Base-by-base conservation (phyloP, 2,113 vertebrate species). In the Rhegmatorhina hoffmannsi region DNA sequence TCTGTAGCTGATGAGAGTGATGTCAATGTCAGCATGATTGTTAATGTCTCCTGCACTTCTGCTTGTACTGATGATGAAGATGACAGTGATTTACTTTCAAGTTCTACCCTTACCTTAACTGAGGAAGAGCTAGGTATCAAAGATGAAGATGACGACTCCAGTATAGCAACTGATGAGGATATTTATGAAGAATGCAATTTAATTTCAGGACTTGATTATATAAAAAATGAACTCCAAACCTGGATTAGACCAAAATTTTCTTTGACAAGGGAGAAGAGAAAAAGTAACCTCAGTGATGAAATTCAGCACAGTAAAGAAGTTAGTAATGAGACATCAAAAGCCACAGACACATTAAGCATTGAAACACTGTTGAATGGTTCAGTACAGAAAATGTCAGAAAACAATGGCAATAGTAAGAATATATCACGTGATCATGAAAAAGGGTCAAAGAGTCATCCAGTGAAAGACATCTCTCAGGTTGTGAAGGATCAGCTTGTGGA, bases 51-150 rank as follows among this genome's bases (percentile, higher is more conserved):
- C 28, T 99, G 99, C 81, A 99, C 98, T 31, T 99, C 99, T 59
- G 99, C 99, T 28, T 99, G 99, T 89, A 99, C 99, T 8, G 99
- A 99, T 69, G 99, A 99, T 66, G 99, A 99, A 97, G 99, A 99
- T 49, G 99, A 99, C 92, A 99, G 99, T 68, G 99, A 99, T 96
- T 98, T 99, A 62, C 98, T 99, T 81, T 99, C 99, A 47, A 99
- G 99, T 96, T 99, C 99, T 66, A 99, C 99, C 2, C 98, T 99
- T 79, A 99, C 99, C 10, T 98, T 99, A 94, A 99, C 99, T 3
- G 99, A 99, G 97, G 99, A 99, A 97, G 99, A 99, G 93, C 97
- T 99, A 1, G 98, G 99, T 53, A 96, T 99, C 70, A 98, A 98
- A 95, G 99, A 99, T 47, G 98, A 98, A 83, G 98, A 98, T 66